These are phyloP conservation scores for Molossus alvarezi DNA, from an alignment of 2,797 vertebrate genomes.

Conservation along the genomic window DNA sequence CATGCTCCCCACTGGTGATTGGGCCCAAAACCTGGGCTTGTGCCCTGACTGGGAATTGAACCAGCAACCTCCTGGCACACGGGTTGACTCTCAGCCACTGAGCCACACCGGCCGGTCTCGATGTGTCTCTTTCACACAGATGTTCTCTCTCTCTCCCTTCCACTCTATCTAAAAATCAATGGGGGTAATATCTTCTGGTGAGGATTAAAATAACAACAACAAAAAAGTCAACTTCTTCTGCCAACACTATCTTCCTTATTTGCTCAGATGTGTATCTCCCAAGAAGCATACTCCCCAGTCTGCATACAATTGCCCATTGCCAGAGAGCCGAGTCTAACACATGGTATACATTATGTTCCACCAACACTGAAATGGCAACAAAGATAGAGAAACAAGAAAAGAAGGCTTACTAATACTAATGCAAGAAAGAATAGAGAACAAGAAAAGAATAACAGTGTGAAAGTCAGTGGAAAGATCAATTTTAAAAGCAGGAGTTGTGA, in stretches of 20 bases:
- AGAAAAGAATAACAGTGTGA: not conserved
- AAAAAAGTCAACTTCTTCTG: not conserved
- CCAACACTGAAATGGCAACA: not conserved
- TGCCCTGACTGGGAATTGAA: no score
- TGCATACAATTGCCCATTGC: not conserved
- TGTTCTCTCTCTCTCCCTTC: no score
- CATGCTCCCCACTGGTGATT: no score
- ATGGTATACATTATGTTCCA: not conserved
- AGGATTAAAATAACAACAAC: no score
- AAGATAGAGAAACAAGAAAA: not conserved
- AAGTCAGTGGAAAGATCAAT: not conserved
- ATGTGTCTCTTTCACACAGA: no score
- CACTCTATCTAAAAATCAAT: no score
- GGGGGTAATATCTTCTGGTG: no score
- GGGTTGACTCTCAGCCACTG: no score
- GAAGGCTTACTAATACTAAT: not conserved
- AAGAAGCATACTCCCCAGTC: not conserved
- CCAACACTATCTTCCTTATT: not conserved
- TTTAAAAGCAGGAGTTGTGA: not conserved
- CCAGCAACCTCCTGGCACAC: no score
- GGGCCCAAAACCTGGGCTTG: no score
- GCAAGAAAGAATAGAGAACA: not conserved
- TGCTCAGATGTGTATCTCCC: not conserved
- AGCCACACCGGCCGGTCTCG: no score
- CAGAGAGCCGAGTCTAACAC: not conserved